These are phyloP conservation scores for Melanogrammus aeglefinus DNA, from an alignment of 2,797 vertebrate genomes.

Conservation along the genomic window DNA sequence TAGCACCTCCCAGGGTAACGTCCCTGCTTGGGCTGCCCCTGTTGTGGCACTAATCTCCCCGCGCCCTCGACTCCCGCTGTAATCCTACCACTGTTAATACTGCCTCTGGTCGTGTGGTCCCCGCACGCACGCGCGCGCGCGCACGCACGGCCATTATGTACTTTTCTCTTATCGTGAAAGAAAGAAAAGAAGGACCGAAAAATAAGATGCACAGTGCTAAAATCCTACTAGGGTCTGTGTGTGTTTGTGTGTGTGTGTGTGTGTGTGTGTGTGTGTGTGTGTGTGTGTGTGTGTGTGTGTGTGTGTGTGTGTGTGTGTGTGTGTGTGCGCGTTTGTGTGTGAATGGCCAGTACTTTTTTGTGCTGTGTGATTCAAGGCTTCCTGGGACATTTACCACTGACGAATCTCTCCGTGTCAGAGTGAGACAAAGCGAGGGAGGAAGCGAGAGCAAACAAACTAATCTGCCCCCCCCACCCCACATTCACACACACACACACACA, in stretches of 20 bases:
- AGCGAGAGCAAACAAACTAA: slow-evolving; percentile 58
- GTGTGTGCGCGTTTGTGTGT: no score
- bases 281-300: no score
- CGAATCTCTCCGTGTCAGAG: slow-evolving; percentile 65
- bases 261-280: no score
- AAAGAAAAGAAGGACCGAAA: no score
- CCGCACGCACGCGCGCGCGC: slow-evolving; percentile 12
- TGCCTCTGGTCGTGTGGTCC: slow-evolving; percentile 37
- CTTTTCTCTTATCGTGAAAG: slow-evolving; percentile 5
- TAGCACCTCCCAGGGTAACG: slow-evolving; percentile 56
- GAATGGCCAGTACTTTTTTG: no score
- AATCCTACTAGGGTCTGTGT: no score
- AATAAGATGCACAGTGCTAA: no score
- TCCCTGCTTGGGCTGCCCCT: slow-evolving; percentile 50
- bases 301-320: no score
- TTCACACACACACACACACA: no score
- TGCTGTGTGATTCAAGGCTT: slow-evolving; percentile 61
- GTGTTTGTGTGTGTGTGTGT: no score
- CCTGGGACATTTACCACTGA: slow-evolving; percentile 56
- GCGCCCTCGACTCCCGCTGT: slow-evolving; percentile 60
- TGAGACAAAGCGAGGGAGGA: slow-evolving; percentile 34
- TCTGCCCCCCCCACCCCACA: slow-evolving; percentile 34
- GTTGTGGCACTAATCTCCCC: slow-evolving; percentile 64
- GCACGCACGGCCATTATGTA: slow-evolving; percentile 20
- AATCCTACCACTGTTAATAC: slow-evolving; percentile 54